Percentiles rank a stretch among this genome's conserved stretches.
phyloP scores from a whole-genome alignment of 2,797 vertebrate species.

The Nannoperca obscura region DNA sequence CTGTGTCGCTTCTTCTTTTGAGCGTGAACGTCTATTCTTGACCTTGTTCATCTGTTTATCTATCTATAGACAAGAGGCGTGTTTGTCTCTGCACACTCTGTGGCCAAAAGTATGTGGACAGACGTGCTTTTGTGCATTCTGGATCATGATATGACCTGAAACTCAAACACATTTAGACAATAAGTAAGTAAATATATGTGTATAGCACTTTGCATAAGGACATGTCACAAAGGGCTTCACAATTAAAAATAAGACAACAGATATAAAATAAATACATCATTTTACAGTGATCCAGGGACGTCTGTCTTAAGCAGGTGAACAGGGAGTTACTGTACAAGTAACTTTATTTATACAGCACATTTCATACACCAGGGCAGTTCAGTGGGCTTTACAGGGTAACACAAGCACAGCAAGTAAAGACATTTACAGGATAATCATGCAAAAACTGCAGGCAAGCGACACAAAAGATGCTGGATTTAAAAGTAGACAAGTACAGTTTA shows the following conservation, averaged over 20 bases:
- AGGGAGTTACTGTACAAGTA: not conserved
- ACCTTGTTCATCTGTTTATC: not conserved
- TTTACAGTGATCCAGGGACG: not conserved
- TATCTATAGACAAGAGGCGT: not conserved
- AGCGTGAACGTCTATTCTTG: too few species aligned
- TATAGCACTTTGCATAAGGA: not conserved
- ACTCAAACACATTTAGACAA: not conserved
- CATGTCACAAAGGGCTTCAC: not conserved
- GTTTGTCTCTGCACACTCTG: not conserved
- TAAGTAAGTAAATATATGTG: not conserved
- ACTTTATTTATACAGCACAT: too few species aligned
- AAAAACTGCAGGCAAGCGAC: too few species aligned
- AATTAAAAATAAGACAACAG: not conserved
- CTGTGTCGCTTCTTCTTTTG: not conserved
- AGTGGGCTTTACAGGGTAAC: too few species aligned
- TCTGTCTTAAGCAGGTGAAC: too few species aligned
- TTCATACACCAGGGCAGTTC: too few species aligned
- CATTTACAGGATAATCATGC: too few species aligned
- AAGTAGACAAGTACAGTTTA: not conserved
- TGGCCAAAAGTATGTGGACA: slow-evolving; percentile 9
- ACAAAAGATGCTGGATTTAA: too few species aligned
- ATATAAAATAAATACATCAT: not conserved
- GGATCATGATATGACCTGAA: too few species aligned
- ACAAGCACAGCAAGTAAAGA: too few species aligned
- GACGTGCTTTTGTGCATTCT: not conserved